Evolutionary conservation across 2,888 invertebrate species (phyloP).

Genomic region (Acleris emargana): DNA sequence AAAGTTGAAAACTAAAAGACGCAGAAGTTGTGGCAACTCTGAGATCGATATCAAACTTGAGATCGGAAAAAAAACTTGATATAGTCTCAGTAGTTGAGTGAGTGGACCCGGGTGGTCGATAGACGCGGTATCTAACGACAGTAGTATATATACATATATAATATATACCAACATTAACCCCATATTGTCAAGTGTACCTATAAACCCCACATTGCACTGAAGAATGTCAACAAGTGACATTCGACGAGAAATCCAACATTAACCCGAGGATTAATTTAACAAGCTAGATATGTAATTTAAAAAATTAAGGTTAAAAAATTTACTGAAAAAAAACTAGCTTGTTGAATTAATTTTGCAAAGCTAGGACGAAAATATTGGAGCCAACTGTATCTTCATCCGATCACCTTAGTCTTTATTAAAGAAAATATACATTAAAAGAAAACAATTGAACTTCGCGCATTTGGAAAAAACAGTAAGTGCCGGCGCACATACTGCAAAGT

Average conservation of each 20-base stretch:
- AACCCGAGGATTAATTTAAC: constrained; percentile 24
- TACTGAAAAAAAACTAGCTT: constrained; percentile 7
- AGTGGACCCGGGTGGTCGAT: constrained; percentile 17
- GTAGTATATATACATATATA: constrained; percentile 12
- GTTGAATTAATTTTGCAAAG: constrained; percentile 27
- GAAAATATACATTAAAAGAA: constrained; percentile 10
- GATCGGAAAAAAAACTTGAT: background rate
- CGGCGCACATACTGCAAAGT: too few relatives aligned
- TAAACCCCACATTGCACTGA: constrained; percentile 25
- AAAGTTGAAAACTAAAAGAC: constrained; percentile 20
- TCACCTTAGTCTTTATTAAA: background rate
- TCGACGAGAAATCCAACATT: constrained; percentile 21
- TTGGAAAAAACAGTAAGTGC: too few relatives aligned
- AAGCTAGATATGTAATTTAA: background rate
- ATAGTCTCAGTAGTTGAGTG: constrained; percentile 15
- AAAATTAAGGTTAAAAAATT: too few relatives aligned
- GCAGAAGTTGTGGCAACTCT: constrained; percentile 24
- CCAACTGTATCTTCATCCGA: background rate
- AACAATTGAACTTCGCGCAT: too few relatives aligned
- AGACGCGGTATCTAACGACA: constrained; percentile 13
- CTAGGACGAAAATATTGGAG: constrained; percentile 29
- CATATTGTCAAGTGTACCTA: constrained; percentile 33
- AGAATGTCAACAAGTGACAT: constrained; percentile 22
- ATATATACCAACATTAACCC: constrained; percentile 34
- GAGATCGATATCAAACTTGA: constrained; percentile 11